These are phyloP conservation scores for Otocyon megalotis DNA, from an alignment of 2,113 vertebrate genomes.

Conservation along the genomic window DNA sequence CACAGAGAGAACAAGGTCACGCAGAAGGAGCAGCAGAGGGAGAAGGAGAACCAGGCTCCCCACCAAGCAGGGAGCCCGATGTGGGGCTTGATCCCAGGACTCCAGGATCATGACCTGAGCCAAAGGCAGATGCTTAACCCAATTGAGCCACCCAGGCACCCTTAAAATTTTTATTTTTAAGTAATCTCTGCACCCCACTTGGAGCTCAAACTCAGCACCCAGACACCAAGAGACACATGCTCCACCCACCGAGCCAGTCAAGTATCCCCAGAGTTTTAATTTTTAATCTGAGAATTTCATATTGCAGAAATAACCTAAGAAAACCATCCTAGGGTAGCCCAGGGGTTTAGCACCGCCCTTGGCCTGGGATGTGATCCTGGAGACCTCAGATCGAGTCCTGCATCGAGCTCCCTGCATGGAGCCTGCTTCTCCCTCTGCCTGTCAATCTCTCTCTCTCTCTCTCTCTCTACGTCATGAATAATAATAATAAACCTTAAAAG, in stretches of 20 bases:
- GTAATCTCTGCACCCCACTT: neutral
- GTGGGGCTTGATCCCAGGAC: neutral
- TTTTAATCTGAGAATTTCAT: constrained; percentile 6
- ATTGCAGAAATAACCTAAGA: constrained; percentile 41
- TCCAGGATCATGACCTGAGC: neutral
- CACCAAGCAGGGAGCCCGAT: neutral
- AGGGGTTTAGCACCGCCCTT: neutral
- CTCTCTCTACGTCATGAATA: too few relatives aligned
- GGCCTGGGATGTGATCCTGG: neutral
- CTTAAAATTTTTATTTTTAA: too few relatives aligned
- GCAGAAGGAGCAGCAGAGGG: neutral
- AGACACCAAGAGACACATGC: neutral
- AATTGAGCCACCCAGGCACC: neutral
- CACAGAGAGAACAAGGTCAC: neutral
- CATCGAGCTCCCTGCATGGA: neutral
- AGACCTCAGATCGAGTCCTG: too few relatives aligned
- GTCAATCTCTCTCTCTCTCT: too few relatives aligned
- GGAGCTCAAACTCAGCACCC: neutral
- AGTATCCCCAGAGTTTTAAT: neutral
- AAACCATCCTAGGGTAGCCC: neutral
- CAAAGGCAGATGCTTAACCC: neutral
- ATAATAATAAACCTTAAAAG: neutral
- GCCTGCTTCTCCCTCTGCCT: neutral
- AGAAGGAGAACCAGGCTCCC: neutral
- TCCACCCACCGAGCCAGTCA: neutral